Percentiles rank a stretch among this genome's conserved stretches.
These are phyloP conservation scores for Calcarius lapponicus DNA, from an alignment of 2,797 vertebrate genomes.

Conservation along the genomic window DNA sequence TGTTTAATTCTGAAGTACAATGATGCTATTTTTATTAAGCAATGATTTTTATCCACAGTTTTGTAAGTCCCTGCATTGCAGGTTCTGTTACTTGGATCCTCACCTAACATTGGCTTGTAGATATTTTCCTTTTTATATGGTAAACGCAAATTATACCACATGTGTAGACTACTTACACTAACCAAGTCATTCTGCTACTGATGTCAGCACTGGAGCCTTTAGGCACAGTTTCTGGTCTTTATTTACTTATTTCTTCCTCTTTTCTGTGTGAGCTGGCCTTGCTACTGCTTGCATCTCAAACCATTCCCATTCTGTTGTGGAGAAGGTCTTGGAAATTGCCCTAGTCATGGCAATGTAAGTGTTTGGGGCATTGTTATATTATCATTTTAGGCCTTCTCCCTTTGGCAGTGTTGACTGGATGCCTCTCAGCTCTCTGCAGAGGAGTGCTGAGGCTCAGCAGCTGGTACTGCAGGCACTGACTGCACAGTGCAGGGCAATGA, in stretches of 20 bases:
- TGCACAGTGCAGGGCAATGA: rapidly evolving
- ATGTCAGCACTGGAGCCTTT: neutral
- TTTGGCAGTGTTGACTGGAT: neutral
- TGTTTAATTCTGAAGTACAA: neutral
- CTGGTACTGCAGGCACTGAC: neutral
- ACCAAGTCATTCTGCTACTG: neutral
- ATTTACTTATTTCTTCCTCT: neutral
- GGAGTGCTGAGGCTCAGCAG: neutral
- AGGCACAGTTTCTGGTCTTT: neutral
- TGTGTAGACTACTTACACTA: neutral
- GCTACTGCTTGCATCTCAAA: neutral
- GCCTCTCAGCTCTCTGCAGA: neutral
- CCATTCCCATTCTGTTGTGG: neutral
- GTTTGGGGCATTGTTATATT: neutral
- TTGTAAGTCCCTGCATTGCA: neutral
- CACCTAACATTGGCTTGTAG: neutral
- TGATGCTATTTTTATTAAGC: neutral
- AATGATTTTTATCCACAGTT: neutral
- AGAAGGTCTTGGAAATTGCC: neutral
- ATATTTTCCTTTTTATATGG: neutral
- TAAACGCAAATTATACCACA: neutral
- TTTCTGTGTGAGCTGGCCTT: neutral
- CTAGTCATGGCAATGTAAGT: neutral
- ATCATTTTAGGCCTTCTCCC: neutral
- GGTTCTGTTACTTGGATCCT: neutral